A percentile compares a stretch with the other conserved stretches of the same genome.
These are phyloP conservation scores for Rapana venosa DNA, from an alignment of 2,888 invertebrate species.

Conservation along the genomic window DNA sequence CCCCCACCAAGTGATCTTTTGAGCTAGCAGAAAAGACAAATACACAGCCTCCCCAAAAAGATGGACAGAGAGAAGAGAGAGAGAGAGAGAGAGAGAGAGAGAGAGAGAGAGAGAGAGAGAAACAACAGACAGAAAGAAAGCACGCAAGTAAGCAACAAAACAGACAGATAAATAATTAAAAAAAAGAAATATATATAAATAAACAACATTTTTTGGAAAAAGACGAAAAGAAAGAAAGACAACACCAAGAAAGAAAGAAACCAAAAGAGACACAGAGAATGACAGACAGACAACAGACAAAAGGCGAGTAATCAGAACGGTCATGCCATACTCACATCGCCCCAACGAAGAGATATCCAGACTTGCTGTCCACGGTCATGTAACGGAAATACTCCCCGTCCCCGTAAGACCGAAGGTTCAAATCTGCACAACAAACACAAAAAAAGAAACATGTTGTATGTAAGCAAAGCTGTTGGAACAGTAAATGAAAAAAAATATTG, in stretches of 20 bases:
- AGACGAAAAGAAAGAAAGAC: neutral
- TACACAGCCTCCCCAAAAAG: too few relatives aligned
- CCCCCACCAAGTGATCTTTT: too few relatives aligned
- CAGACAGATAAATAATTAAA: too few relatives aligned
- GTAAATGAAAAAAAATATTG: neutral
- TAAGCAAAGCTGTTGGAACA: neutral
- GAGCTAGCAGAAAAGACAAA: too few relatives aligned
- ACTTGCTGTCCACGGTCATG: constrained; percentile 31
- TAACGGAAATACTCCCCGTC: neutral
- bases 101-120: neutral
- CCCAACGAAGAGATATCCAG: constrained; percentile 40
- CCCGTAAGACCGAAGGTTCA: constrained; percentile 14
- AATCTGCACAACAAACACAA: neutral
- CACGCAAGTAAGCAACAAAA: neutral
- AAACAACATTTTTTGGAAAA: too few relatives aligned
- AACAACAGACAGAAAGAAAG: neutral
- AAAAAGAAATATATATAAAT: too few relatives aligned
- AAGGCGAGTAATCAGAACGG: neutral
- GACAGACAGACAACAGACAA: neutral
- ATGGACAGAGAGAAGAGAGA: neutral
- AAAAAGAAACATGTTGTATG: neutral
- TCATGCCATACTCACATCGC: neutral
- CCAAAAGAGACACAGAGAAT: neutral
- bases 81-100: neutral
- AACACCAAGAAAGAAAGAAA: neutral